Percentiles rank a stretch among this genome's conserved stretches.
Conservation (phyloP, 2,797 vertebrate species). For the Luscinia megarhynchos region DNA sequence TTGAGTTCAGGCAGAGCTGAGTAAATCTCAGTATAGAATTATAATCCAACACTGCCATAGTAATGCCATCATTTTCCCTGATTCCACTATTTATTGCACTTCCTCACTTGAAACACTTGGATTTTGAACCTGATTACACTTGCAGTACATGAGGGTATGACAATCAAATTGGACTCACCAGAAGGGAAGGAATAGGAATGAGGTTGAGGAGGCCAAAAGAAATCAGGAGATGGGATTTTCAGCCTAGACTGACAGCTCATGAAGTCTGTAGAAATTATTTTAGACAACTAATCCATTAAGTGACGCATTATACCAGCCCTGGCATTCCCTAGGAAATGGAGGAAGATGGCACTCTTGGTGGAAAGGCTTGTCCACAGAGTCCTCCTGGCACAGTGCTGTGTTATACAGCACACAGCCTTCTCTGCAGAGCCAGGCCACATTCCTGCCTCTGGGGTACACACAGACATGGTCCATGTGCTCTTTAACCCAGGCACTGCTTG, state of each 20-base stretch:
- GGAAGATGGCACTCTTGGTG: too few species aligned
- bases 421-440: too few species aligned
- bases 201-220: neutral
- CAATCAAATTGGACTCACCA: neutral
- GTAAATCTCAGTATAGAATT: accelerated
- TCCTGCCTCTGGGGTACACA: neutral
- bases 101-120: neutral
- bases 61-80: neutral
- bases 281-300: neutral
- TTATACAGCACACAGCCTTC: too few species aligned
- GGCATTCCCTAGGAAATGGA: neutral
- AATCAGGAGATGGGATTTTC: neutral
- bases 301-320: neutral
- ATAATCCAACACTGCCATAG: neutral
- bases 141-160: neutral
- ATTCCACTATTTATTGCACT: neutral
- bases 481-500: neutral
- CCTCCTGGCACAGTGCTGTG: neutral
- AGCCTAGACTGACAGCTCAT: neutral
- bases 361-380: neutral
- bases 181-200: neutral
- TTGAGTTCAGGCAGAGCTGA: neutral
- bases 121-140: neutral
- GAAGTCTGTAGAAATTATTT: neutral
- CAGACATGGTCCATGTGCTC: neutral